Evolutionary conservation across 2,888 invertebrate genomes (phyloP), one percentile per base, ranked within the genome.

Genomic region (Thymelicus acteon): DNA sequence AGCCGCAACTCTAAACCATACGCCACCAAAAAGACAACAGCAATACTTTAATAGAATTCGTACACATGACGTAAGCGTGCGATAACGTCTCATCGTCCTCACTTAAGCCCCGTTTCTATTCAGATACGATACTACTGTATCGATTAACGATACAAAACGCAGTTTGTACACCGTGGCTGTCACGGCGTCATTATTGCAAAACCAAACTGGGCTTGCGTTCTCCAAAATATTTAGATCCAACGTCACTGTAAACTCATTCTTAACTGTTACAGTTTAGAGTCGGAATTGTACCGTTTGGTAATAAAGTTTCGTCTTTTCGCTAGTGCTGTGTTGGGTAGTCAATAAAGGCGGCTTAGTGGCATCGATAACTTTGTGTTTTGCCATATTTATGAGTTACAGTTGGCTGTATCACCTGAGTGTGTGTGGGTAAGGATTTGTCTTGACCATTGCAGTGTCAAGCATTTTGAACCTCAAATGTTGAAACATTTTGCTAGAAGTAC

Each of bases 311-410:
- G 82, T 72, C 83, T 75, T 85, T 88, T 77, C 74, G 75, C 78
- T 85, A 87, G 85, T 85, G 87, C 77, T 82, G 86, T 80, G 76
- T 80, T 79, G 74, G 74, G 79, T 78, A 89, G 90, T 91, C 90
- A 89, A 92, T 92, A 90, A 87, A 90, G 84, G 85, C 84, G 86
- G 90, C 91, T 92, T 92, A 91, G 89, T 84, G 85, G 88, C 83
- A 87, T 90, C 92, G 89, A 90, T 91, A 91, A 92, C 90, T 91
- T 90, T 90, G 90, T 87, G 86, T 90, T 91, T 87, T 89, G 87
- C 85, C 78, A 85, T 90, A 87, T 90, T 91, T 89, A 90, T 89
- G 87, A 83, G 84, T 84, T 86, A 85, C 84, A 89, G 85, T 91
- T 89, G 89, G 87, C 87, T 84, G 78, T 73, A 78, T 84, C 85